Conservation (phyloP, 2,113 vertebrate genomes). For the Nothoprocta perdicaria region DNA sequence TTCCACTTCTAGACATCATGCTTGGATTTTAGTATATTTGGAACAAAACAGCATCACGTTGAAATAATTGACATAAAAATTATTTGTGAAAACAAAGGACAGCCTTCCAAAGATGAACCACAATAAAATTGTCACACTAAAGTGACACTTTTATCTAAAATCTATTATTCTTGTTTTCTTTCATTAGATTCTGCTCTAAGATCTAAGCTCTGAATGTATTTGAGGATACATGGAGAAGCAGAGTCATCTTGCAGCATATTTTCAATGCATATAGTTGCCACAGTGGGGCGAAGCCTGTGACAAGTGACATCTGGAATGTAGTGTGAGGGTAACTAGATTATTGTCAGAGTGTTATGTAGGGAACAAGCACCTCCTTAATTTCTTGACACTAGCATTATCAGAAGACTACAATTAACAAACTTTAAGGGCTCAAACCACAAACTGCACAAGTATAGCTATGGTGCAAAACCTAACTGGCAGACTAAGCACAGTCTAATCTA, state of each 20-base stretch:
- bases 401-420: not conserved
- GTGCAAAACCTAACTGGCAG: not conserved
- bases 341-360: not conserved
- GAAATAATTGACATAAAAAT: not conserved
- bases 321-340: not conserved
- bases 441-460: not conserved
- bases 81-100: not conserved
- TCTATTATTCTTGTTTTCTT: not conserved
- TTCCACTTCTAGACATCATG: not conserved
- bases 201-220: not conserved
- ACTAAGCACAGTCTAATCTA: not conserved
- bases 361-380: not conserved
- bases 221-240: not conserved
- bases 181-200: not conserved
- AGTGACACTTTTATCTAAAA: not conserved
- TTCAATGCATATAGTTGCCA: not conserved
- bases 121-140: not conserved
- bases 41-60: not conserved
- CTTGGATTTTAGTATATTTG: not conserved
- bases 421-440: not conserved
- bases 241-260: not conserved
- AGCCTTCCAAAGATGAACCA: not conserved
- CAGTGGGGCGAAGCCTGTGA: not conserved
- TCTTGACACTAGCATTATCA: not conserved
- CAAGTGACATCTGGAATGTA: not conserved